phyloP scores from a whole-genome alignment of 35 echinoderm and acorn worm genomes.

The Stichopus chloronotus region DNA sequence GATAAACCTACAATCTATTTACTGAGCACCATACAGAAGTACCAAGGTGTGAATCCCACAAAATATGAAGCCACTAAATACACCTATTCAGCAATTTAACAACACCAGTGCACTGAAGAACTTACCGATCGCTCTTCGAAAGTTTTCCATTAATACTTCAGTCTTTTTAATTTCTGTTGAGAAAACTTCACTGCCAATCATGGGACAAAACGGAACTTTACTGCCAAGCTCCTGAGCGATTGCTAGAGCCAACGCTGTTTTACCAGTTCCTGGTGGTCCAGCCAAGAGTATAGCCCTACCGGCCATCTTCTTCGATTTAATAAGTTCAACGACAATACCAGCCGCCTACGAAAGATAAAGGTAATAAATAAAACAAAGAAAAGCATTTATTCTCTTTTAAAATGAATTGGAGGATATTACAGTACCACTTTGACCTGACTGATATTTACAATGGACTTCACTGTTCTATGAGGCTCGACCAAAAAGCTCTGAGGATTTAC shows the following conservation, averaged over 20 bases:
- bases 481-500: no score
- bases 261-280: conserved; percentile 95
- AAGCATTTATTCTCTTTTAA: neutral
- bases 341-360: conserved; percentile 65
- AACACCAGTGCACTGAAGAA: no score
- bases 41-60: no score
- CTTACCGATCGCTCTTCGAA: conserved; percentile 95
- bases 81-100: no score
- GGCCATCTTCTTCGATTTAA: conserved; percentile 95
- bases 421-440: no score
- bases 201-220: conserved; percentile 98
- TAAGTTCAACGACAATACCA: conserved; percentile 90
- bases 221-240: conserved; percentile 94
- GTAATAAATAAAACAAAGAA: neutral
- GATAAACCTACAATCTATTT: no score
- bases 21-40: no score
- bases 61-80: no score
- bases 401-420: no score
- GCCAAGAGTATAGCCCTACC: conserved; percentile 91
- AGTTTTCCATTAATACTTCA: conserved; percentile 98
- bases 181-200: conserved; percentile 99
- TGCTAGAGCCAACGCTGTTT: conserved; percentile 93
- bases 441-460: no score
- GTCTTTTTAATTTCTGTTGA: conserved; percentile 99
- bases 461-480: no score